These are phyloP conservation scores for Athalia cordata DNA, from an alignment of 2,888 invertebrate genomes.

Conservation along the genomic window DNA sequence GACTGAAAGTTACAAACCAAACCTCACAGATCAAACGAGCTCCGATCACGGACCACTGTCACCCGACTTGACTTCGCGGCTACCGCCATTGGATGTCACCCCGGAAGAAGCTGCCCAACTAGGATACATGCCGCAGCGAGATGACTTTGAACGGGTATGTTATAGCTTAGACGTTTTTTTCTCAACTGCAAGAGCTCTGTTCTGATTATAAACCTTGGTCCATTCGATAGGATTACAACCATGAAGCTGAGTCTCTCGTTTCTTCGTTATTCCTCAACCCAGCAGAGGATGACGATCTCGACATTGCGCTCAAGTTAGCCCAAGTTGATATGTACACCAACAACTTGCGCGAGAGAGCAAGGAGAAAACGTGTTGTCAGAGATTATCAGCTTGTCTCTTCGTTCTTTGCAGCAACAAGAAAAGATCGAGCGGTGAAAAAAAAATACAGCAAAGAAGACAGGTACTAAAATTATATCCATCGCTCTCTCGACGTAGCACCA, in stretches of 20 bases:
- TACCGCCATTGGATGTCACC: slow-evolving; percentile 88
- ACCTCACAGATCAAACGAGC: slow-evolving; percentile 82
- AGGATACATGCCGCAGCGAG: slow-evolving; percentile 95
- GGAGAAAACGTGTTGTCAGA: slow-evolving; percentile 91
- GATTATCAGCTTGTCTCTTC: slow-evolving; percentile 93
- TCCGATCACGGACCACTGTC: slow-evolving; percentile 87
- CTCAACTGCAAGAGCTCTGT: slow-evolving; percentile 28
- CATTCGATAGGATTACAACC: slow-evolving; percentile 87
- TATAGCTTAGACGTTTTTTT: not conserved
- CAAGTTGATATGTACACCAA: slow-evolving; percentile 95
- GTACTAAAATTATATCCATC: slow-evolving; percentile 73
- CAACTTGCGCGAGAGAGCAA: slow-evolving; percentile 87
- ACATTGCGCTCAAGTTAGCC: slow-evolving; percentile 91
- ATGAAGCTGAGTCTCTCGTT: slow-evolving; percentile 92
- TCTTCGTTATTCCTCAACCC: slow-evolving; percentile 87
- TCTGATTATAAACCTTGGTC: not conserved
- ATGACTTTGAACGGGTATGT: slow-evolving; percentile 93
- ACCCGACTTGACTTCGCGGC: slow-evolving; percentile 81
- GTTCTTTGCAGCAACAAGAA: slow-evolving; percentile 83
- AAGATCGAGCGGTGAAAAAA: slow-evolving; percentile 75
- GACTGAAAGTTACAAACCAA: slow-evolving; percentile 82
- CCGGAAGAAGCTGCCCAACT: slow-evolving; percentile 91
- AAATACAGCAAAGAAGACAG: slow-evolving; percentile 87
- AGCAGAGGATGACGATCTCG: slow-evolving; percentile 91
- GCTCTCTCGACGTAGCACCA: not conserved